Conservation (phyloP, 2,113 vertebrate species). For the Pseudorasbora parva region DNA sequence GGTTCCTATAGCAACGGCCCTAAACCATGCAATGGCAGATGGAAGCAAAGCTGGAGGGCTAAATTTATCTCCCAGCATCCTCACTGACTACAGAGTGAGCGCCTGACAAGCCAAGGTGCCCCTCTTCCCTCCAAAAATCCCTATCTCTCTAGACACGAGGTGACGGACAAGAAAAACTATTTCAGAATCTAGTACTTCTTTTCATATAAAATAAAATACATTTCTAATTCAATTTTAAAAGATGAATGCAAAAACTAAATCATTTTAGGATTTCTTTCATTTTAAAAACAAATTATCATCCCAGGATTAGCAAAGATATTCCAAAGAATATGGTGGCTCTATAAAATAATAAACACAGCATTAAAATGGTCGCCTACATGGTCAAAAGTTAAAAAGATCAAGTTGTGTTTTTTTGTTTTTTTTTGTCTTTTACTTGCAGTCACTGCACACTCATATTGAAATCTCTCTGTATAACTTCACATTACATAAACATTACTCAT, state of each 20-base stretch:
- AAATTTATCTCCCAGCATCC: slow-evolving; percentile 82
- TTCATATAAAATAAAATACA: not conserved
- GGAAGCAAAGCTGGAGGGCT: slow-evolving; percentile 80
- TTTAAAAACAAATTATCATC: too few species aligned
- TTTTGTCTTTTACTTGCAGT: too few species aligned
- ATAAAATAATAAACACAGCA: not conserved
- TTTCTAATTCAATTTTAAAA: slow-evolving; percentile 34
- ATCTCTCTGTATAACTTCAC: not conserved
- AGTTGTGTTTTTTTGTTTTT: too few species aligned
- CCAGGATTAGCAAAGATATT: not conserved
- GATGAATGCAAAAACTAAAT: not conserved
- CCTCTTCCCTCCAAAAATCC: slow-evolving; percentile 59
- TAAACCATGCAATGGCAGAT: slow-evolving; percentile 82
- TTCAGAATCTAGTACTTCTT: slow-evolving; percentile 38
- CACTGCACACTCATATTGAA: not conserved
- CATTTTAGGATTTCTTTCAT: too few species aligned
- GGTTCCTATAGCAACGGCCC: slow-evolving; percentile 82
- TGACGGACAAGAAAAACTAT: slow-evolving; percentile 62
- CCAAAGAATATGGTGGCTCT: not conserved
- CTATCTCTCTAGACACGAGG: slow-evolving; percentile 60
- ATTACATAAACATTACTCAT: slow-evolving; percentile 3
- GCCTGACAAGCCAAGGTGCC: slow-evolving; percentile 60
- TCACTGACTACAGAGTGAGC: slow-evolving; percentile 68
- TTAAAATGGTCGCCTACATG: not conserved
- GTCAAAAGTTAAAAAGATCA: not conserved